phyloP scores from a whole-genome alignment of 1,140 invertebrate genomes.

The Camponotus pennsylvanicus region DNA sequence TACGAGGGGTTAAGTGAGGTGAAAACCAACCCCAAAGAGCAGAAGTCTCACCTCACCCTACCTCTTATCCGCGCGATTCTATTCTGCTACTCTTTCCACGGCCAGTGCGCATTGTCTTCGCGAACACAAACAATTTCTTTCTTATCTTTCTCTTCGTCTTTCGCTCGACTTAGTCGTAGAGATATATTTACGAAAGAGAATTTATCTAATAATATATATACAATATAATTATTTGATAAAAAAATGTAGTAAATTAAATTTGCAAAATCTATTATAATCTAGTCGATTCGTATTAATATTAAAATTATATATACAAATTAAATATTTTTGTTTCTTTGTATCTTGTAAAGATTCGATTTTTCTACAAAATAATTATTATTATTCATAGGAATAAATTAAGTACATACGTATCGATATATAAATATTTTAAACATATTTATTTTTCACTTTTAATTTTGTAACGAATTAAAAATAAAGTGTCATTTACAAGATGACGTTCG shows the following conservation, averaged over 20 bases:
- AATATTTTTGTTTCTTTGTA: not conserved
- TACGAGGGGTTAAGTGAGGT: conserved; percentile 77
- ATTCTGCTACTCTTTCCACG: conserved; percentile 71
- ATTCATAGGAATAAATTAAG: not conserved
- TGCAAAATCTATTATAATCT: not conserved
- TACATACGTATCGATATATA: not conserved
- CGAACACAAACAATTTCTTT: conserved; percentile 70
- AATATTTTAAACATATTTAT: not conserved
- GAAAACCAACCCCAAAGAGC: conserved; percentile 75
- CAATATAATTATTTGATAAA: too few relatives aligned
- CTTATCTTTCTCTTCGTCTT: not conserved
- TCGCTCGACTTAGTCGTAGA: not conserved
- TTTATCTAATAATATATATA: not conserved
- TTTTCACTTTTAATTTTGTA: not conserved
- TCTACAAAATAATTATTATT: not conserved
- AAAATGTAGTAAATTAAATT: not conserved
- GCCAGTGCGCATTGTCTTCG: conserved; percentile 69
- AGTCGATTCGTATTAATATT: not conserved
- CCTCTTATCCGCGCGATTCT: conserved; percentile 69
- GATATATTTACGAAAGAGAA: not conserved
- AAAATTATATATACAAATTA: not conserved
- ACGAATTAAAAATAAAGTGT: not conserved
- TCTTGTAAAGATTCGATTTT: not conserved
- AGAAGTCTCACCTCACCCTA: conserved; percentile 68
- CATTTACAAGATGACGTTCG: not conserved